Percentiles rank a stretch among this genome's conserved stretches.
phyloP scores from a whole-genome alignment of 2,797 vertebrate genomes.

The Leptatherina wallacei region DNA sequence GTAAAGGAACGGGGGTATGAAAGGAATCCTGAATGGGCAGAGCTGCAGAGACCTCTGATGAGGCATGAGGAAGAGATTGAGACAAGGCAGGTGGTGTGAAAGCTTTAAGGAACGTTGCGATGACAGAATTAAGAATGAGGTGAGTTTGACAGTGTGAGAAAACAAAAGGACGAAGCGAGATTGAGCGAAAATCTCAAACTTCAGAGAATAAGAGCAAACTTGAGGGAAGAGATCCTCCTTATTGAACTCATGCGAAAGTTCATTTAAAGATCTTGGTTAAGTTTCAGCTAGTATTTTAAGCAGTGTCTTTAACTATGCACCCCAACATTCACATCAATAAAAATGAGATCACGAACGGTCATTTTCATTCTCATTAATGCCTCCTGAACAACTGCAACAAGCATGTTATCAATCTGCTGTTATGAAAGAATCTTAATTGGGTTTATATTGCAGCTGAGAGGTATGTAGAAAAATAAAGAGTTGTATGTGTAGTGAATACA shows the following conservation, averaged over 20 bases:
- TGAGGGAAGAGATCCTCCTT: neutral
- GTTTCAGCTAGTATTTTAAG: constrained; percentile 12
- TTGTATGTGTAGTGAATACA: too few species aligned
- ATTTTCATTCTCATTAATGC: too few species aligned
- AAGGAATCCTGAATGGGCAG: neutral
- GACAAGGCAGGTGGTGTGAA: neutral
- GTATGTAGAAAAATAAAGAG: too few species aligned
- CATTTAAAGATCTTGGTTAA: neutral
- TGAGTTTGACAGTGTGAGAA: neutral
- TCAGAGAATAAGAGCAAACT: neutral
- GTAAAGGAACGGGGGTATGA: neutral
- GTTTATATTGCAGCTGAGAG: too few species aligned
- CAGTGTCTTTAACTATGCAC: constrained; percentile 35
- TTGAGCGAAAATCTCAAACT: neutral
- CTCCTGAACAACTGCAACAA: too few species aligned
- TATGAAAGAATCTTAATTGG: too few species aligned
- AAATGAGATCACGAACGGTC: constrained; percentile 20
- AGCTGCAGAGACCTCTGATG: too few species aligned
- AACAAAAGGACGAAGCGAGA: neutral
- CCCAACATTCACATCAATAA: constrained; percentile 50
- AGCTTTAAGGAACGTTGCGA: neutral
- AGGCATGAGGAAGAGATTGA: neutral
- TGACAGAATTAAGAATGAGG: neutral
- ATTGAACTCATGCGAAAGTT: neutral
- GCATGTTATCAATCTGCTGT: too few species aligned